Percentiles rank a stretch among this genome's conserved stretches.
Conservation (phyloP, 2,113 vertebrate genomes). For the Burhinus oedicnemus region DNA sequence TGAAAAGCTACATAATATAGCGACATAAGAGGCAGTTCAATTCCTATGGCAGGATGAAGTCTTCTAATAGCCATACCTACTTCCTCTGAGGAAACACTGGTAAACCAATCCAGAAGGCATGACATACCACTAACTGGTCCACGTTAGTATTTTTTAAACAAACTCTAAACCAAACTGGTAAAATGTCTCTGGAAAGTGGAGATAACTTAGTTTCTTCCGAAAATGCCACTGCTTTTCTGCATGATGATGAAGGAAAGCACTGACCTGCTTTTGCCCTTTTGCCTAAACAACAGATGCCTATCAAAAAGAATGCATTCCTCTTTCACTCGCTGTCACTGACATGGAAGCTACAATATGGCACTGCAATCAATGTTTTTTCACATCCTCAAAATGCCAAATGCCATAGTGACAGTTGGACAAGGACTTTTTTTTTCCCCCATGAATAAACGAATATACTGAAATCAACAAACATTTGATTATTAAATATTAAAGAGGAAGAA, state of each 20-base stretch:
- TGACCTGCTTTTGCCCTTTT: neutral
- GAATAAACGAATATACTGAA: neutral
- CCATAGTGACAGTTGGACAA: neutral
- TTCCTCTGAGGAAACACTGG: neutral
- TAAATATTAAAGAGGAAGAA: neutral
- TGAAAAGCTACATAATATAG: neutral
- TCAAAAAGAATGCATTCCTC: neutral
- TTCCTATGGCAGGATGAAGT: neutral
- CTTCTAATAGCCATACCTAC: neutral
- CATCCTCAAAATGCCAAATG: neutral
- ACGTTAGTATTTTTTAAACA: neutral
- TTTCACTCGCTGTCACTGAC: neutral
- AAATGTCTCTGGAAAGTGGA: neutral
- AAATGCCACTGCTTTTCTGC: neutral
- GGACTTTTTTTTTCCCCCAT: neutral
- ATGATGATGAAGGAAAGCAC: neutral
- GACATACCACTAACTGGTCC: neutral
- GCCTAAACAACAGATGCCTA: neutral
- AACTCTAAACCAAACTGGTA: neutral
- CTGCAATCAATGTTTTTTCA: neutral
- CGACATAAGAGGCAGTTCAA: neutral
- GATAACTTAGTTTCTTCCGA: neutral
- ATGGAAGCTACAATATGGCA: neutral
- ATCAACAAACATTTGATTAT: neutral
- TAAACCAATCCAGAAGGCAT: neutral